These are phyloP conservation scores for Apantesis nais DNA, from an alignment of 2,888 invertebrate genomes.

Conservation along the genomic window DNA sequence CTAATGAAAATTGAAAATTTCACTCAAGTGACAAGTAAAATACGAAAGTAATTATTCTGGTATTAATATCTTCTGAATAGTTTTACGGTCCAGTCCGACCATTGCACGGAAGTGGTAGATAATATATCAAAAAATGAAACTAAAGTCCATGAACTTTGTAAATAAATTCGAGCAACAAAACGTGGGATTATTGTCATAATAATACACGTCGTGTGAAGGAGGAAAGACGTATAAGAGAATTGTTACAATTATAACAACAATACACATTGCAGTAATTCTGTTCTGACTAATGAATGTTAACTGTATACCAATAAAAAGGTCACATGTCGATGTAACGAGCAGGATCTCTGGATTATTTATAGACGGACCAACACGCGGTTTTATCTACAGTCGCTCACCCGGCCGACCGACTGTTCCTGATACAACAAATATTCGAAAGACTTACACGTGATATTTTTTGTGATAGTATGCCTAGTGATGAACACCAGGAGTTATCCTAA, in stretches of 20 bases:
- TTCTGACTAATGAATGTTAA: conserved; percentile 51
- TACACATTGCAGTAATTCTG: conserved; percentile 33
- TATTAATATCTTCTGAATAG: conserved; percentile 23
- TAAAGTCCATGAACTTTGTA: conserved; percentile 25
- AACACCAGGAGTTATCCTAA: conserved; percentile 16
- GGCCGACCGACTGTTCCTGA: conserved; percentile 41
- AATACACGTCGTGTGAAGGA: conserved; percentile 24
- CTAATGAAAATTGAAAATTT: conserved; percentile 24
- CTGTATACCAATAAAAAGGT: conserved; percentile 69
- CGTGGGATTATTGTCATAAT: conserved; percentile 36
- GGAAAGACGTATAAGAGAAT: conserved; percentile 33
- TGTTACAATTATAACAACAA: conserved; percentile 35
- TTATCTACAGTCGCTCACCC: conserved; percentile 67
- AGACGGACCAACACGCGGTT: conserved; percentile 77
- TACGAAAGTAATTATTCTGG: conserved; percentile 14
- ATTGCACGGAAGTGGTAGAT: conserved; percentile 34
- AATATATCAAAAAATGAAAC: conserved; percentile 32
- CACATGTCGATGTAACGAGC: conserved; percentile 64
- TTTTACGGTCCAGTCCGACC: conserved; percentile 12
- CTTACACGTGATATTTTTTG: conserved; percentile 51
- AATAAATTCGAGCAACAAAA: conserved; percentile 29
- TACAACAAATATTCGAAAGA: conserved; percentile 48
- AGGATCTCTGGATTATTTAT: conserved; percentile 70
- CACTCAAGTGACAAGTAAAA: too few relatives aligned
- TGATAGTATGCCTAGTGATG: conserved; percentile 19